Evolutionary conservation across 2,113 vertebrate species (phyloP), one percentile per base, ranked within the genome.

Genomic region (Macquaria ambigua): DNA sequence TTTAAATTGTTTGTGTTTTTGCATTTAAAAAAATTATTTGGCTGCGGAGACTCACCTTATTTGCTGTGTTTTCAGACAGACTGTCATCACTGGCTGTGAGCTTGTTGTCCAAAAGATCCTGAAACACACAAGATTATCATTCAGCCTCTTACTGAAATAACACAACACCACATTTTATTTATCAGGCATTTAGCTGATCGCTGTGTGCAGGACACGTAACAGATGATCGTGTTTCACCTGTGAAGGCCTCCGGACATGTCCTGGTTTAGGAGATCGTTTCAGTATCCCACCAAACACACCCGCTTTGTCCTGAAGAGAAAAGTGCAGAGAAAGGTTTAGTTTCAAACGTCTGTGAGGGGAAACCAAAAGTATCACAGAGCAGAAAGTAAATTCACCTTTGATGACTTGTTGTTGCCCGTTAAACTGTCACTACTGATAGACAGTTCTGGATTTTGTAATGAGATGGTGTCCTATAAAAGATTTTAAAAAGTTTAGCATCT

Each of bases 31-130:
- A 18, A 61, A 31, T 5, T 1, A 23, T 8, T 12, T 2, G 11
- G 2, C 39, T 28, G 68, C 34, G 55, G 0, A 41, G 7, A 81
- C 83, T 83, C 84, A 93, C 91, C 70, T 93, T 93, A 1, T 69
- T 28, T 34, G 67, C 62, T n/a, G 6, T 50, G 31, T 84, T 86
- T 1, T 87, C 88, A 52, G 80, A 64, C 16, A 64, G 71, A 61
- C 10, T 78, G 53, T 84, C 80, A 4, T 79, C 74, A 21, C 56
- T 82, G 59, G 7, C 74, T 3, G 76, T 43, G 8, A 89, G 0
- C 2, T 86, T 79, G 1, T 6, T 55, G 25, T 79, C 87, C 75
- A 92, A 69, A 77, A 87, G 74, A 82, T 93, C 90, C 93, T 93
- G 79, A 78, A 87, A 80, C 10, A 87, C n/a, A 86, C 37, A 74